These are phyloP conservation scores for Yponomeuta malinellus DNA, from an alignment of 2,888 invertebrate species.

Conservation along the genomic window DNA sequence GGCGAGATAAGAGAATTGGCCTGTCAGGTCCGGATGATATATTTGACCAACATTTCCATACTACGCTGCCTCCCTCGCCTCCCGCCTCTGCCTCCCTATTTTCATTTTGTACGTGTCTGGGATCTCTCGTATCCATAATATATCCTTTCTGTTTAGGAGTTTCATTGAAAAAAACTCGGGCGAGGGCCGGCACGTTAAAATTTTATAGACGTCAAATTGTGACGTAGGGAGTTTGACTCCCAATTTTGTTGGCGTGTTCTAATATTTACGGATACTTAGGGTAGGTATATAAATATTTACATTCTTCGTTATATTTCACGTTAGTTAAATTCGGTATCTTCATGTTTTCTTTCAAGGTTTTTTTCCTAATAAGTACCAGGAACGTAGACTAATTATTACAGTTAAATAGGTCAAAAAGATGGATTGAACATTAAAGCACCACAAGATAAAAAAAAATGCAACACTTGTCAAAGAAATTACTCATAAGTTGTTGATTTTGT, in stretches of 20 bases:
- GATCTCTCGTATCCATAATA: constrained; percentile 68
- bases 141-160: constrained; percentile 66
- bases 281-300: neutral
- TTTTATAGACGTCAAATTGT: constrained; percentile 45
- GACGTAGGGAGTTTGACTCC: neutral
- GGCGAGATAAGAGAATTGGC: constrained; percentile 90
- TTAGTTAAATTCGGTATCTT: neutral
- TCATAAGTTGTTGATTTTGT: no score
- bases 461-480: no score
- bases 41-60: constrained; percentile 94
- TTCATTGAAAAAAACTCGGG: constrained; percentile 62
- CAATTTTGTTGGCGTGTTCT: neutral
- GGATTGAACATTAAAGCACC: no score
- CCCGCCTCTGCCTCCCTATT: constrained; percentile 55
- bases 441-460: no score
- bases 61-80: constrained; percentile 43
- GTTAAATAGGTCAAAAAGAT: no score
- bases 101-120: constrained; percentile 76
- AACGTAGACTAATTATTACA: no score
- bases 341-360: no score
- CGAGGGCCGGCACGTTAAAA: constrained; percentile 54
- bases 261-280: neutral
- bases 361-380: no score
- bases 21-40: constrained; percentile 93
- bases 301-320: neutral